A percentile compares a stretch with the other conserved stretches of the same genome.
Conservation (phyloP, 92 coral and sea anemone genomes). For the Umimayanthus chanpuru region DNA sequence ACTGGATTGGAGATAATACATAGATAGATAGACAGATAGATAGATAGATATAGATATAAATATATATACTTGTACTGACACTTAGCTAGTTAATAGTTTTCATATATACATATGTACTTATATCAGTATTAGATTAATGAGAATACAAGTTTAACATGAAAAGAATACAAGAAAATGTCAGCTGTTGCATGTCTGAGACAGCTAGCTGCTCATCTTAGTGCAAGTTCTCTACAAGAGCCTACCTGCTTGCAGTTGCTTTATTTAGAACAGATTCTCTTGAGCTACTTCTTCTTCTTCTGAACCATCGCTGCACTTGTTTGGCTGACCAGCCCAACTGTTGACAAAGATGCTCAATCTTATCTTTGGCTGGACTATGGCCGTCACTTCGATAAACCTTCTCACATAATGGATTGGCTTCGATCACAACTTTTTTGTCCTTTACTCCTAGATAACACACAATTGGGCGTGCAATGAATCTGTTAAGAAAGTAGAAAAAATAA, state of each 20-base stretch:
- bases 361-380: conserved; percentile 31
- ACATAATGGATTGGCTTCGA: conserved; percentile 37
- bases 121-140: too few species aligned
- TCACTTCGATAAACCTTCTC: conserved; percentile 41
- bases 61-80: too few species aligned
- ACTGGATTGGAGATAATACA: too few species aligned
- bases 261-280: conserved; percentile 34
- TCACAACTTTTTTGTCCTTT: conserved; percentile 39
- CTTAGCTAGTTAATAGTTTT: too few species aligned
- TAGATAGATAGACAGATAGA: too few species aligned
- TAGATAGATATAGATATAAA: too few species aligned
- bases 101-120: too few species aligned
- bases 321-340: conserved; percentile 56
- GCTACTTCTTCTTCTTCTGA: conserved; percentile 48
- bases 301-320: conserved; percentile 60
- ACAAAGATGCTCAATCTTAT: conserved; percentile 37
- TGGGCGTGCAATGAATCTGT: conserved; percentile 59
- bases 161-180: too few species aligned
- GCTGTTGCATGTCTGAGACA: too few species aligned
- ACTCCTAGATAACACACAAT: conserved; percentile 61
- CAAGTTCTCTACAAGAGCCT: neutral
- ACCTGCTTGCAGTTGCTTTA: conserved; percentile 67
- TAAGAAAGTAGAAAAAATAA: neutral
- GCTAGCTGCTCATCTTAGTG: too few species aligned
- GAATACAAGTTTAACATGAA: too few species aligned